Conservation (phyloP, 2,888 invertebrate species). For the Drosophila imparisetae region DNA sequence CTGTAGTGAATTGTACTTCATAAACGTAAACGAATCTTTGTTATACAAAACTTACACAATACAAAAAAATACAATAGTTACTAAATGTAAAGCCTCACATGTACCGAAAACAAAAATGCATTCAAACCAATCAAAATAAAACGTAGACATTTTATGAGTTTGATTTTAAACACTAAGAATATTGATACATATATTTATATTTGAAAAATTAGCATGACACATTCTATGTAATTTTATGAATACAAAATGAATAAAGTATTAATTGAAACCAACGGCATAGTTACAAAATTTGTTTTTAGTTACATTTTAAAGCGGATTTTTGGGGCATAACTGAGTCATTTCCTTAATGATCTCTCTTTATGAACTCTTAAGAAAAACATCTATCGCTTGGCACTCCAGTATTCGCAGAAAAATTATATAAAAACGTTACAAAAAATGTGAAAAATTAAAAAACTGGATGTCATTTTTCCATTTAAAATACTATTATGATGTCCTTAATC, state of each 20-base stretch:
- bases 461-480: neutral
- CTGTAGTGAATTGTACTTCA: conserved; percentile 51
- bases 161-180: conserved; percentile 44
- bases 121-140: conserved; percentile 33
- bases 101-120: conserved; percentile 38
- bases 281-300: neutral
- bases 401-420: too few species aligned
- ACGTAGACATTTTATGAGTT: conserved; percentile 42
- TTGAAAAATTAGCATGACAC: conserved; percentile 47
- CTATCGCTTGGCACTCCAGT: too few species aligned
- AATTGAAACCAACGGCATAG: conserved; percentile 62
- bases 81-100: conserved; percentile 44
- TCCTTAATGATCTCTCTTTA: neutral
- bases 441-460: neutral
- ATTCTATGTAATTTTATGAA: conserved; percentile 65
- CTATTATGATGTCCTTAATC: rapidly evolving
- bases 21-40: conserved; percentile 38
- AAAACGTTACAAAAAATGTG: too few species aligned
- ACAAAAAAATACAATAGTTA: conserved; percentile 44
- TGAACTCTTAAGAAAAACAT: too few species aligned
- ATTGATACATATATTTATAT: conserved; percentile 51
- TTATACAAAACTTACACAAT: conserved; percentile 35
- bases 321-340: rapidly evolving
- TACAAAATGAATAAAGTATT: conserved; percentile 72
- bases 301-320: neutral